These are phyloP conservation scores for Tetraodon nigroviridis DNA, from an alignment of 2,113 vertebrate genomes.

Conservation along the genomic window DNA sequence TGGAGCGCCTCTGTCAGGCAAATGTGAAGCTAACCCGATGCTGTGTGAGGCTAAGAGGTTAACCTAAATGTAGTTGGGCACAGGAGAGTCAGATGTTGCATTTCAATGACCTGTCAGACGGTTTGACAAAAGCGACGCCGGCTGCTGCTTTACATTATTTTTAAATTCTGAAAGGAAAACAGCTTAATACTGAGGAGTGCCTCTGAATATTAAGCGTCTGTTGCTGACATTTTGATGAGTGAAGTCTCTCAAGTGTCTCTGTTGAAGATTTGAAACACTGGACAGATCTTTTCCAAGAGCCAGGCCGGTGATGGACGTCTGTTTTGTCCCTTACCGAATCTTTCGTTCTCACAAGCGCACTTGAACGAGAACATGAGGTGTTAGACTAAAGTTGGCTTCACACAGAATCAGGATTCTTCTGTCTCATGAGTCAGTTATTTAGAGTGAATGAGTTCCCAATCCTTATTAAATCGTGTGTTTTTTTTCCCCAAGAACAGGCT, in stretches of 20 bases:
- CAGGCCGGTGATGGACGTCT: slow-evolving; percentile 41
- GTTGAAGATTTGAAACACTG: slow-evolving; percentile 54
- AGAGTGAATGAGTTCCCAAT: too few species aligned
- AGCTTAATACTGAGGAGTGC: slow-evolving; percentile 65
- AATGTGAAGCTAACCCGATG: slow-evolving; percentile 17
- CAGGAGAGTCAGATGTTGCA: slow-evolving; percentile 48
- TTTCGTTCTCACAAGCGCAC: slow-evolving; percentile 43
- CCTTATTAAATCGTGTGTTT: too few species aligned
- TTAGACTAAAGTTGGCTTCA: slow-evolving; percentile 37
- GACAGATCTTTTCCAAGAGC: slow-evolving; percentile 55
- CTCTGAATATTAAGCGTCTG: slow-evolving; percentile 63
- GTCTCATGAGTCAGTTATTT: too few species aligned
- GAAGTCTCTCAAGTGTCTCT: slow-evolving; percentile 55
- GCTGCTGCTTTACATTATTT: slow-evolving; percentile 62
- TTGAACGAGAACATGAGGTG: slow-evolving; percentile 35
- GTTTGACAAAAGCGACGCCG: slow-evolving; percentile 52
- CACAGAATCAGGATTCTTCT: slow-evolving; percentile 4
- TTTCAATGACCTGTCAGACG: slow-evolving; percentile 63
- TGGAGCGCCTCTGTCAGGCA: slow-evolving; percentile 14
- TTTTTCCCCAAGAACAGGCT: too few species aligned
- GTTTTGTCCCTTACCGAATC: slow-evolving; percentile 46
- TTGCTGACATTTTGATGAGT: slow-evolving; percentile 66
- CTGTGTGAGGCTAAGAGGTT: slow-evolving; percentile 32
- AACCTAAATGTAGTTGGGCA: slow-evolving; percentile 28
- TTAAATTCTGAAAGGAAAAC: slow-evolving; percentile 61